These are phyloP conservation scores for Scytalopus superciliaris DNA, from an alignment of 2,113 vertebrate species.

Conservation along the genomic window DNA sequence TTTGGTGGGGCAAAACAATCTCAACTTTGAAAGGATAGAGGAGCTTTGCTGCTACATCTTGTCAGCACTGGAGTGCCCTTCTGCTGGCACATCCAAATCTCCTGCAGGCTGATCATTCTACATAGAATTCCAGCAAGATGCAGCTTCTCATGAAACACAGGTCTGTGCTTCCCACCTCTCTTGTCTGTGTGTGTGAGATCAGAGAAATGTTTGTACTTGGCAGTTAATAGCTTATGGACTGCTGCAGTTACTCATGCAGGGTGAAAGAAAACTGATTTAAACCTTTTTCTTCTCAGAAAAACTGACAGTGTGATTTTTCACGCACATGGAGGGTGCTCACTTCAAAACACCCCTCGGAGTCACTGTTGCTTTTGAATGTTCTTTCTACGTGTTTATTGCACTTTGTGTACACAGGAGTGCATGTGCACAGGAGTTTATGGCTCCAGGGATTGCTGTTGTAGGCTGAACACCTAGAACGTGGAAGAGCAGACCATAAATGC, in stretches of 20 bases:
- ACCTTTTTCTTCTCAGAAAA: neutral
- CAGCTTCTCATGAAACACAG: rapidly evolving
- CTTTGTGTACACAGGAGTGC: neutral
- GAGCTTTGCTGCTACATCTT: neutral
- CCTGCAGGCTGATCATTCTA: neutral
- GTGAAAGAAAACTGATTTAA: neutral
- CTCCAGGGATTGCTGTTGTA: neutral
- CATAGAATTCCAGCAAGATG: rapidly evolving
- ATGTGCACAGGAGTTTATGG: neutral
- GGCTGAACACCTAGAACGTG: neutral
- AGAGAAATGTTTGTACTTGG: neutral
- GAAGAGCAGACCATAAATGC: neutral
- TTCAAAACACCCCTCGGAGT: neutral
- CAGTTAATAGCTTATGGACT: neutral
- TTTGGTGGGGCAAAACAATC: neutral
- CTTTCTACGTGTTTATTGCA: neutral
- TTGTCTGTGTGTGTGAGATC: neutral
- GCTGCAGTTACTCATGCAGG: neutral
- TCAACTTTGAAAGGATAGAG: neutral
- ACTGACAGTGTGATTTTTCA: neutral
- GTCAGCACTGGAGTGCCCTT: neutral
- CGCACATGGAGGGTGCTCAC: neutral
- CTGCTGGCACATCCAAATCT: neutral
- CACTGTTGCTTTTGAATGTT: neutral
- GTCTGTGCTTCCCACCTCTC: neutral